Evolutionary conservation across 2,888 invertebrate genomes (phyloP).

Genomic region (Chaitophorus viminalis): DNA sequence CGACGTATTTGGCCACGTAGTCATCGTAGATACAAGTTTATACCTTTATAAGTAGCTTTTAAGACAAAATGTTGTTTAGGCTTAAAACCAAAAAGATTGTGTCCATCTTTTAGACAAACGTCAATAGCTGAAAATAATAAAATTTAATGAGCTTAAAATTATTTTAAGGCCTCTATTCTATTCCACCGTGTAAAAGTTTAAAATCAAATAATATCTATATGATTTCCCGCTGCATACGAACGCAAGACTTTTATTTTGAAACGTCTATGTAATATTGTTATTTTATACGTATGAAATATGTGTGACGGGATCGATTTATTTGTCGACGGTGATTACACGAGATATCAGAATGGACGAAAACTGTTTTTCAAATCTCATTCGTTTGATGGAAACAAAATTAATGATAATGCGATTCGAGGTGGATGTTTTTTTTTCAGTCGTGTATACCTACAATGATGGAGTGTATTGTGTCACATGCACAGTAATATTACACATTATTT

Average conservation of each 20-base stretch:
- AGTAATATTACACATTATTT: neutral
- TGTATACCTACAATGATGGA: conserved; percentile 36
- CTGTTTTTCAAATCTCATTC: neutral
- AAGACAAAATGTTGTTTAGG: no score
- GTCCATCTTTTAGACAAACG: no score
- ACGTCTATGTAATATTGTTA: neutral
- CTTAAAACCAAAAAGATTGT: no score
- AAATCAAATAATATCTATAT: no score
- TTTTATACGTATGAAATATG: no score
- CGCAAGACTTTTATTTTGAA: neutral
- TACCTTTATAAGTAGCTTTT: no score
- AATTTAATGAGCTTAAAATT: no score
- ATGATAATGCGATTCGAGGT: conserved; percentile 36
- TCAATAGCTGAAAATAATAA: no score
- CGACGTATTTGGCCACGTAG: neutral
- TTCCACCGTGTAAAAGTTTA: no score
- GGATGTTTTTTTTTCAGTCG: conserved; percentile 18
- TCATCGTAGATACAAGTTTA: no score
- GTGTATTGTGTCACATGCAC: conserved; percentile 25
- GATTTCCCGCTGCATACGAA: neutral
- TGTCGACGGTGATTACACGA: conserved; percentile 9
- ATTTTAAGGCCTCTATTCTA: no score
- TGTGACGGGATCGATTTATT: neutral
- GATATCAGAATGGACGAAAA: neutral
- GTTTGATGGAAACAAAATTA: conserved; percentile 48